Percentiles rank a stretch among this genome's conserved stretches.
These are phyloP conservation scores for Carpatolechia fugitivella DNA, from an alignment of 2,888 invertebrate species.

Conservation along the genomic window DNA sequence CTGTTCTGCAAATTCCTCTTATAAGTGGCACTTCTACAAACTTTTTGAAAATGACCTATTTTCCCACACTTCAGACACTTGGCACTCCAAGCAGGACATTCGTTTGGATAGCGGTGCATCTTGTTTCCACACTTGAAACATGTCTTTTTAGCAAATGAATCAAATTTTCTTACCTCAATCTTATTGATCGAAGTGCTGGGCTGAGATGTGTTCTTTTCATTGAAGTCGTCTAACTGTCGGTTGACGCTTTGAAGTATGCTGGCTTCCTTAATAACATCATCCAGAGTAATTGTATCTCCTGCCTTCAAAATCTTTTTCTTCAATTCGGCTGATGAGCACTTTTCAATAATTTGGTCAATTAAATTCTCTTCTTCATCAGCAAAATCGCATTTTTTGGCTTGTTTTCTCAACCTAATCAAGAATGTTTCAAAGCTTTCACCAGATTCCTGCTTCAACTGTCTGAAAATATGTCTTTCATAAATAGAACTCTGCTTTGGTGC, in stretches of 20 bases:
- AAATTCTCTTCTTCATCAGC: conserved; percentile 14
- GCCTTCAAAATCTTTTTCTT: conserved; percentile 22
- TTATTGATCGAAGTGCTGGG: too few relatives aligned
- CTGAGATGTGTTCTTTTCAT: not conserved
- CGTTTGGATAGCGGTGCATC: too few relatives aligned
- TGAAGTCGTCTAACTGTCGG: conserved; percentile 8
- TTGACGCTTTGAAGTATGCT: conserved; percentile 26
- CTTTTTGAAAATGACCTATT: too few relatives aligned
- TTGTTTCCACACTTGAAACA: not conserved
- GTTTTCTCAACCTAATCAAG: conserved; percentile 26
- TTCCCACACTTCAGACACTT: too few relatives aligned
- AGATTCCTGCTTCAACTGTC: too few relatives aligned
- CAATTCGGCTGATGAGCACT: conserved; percentile 18
- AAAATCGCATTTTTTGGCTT: conserved; percentile 20
- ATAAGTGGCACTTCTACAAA: too few relatives aligned
- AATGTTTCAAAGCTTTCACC: too few relatives aligned
- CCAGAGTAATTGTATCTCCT: conserved; percentile 23
- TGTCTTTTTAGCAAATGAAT: not conserved
- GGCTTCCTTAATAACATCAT: conserved; percentile 25
- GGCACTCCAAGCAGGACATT: too few relatives aligned
- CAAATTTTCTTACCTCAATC: not conserved
- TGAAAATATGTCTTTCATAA: too few relatives aligned
- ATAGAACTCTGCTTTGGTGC: too few relatives aligned
- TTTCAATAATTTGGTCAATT: conserved; percentile 23
- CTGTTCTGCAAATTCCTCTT: too few relatives aligned